A percentile compares a stretch with the other conserved stretches of the same genome.
Evolutionary conservation across 2,888 invertebrate species (phyloP).

Genomic region (Bellardia pandia): DNA sequence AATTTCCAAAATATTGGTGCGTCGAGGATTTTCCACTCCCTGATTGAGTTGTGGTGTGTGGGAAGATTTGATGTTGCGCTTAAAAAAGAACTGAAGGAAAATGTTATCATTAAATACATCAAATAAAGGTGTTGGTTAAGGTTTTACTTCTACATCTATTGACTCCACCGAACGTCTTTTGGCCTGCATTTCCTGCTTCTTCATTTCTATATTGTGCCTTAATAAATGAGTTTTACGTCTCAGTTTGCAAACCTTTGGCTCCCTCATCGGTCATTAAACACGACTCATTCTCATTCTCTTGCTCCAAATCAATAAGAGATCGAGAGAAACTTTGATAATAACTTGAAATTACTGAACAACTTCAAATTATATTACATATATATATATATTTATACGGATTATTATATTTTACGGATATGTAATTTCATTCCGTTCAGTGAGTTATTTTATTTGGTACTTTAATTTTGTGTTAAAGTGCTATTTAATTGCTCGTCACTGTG

Average conservation of each 20-base stretch:
- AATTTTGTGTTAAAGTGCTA: too few species aligned
- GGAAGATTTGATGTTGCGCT: conserved; percentile 73
- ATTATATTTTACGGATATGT: too few species aligned
- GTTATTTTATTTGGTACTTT: too few species aligned
- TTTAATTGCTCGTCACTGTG: too few species aligned
- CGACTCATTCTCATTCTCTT: conserved; percentile 75
- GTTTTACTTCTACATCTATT: conserved; percentile 86
- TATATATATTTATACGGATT: too few species aligned
- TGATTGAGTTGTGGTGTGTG: conserved; percentile 77
- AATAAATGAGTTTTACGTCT: conserved; percentile 84
- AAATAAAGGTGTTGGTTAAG: neutral
- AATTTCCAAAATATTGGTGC: conserved; percentile 88
- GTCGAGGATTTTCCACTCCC: conserved; percentile 86
- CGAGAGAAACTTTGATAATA: conserved; percentile 62
- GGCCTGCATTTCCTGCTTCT: conserved; percentile 75
- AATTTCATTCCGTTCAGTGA: too few species aligned
- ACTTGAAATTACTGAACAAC: too few species aligned
- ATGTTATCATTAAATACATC: neutral
- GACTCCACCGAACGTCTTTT: conserved; percentile 84
- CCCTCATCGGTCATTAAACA: conserved; percentile 80
- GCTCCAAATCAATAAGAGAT: conserved; percentile 63
- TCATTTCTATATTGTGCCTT: conserved; percentile 77
- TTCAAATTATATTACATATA: too few species aligned
- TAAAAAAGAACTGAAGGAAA: conserved; percentile 76
- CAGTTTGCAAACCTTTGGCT: conserved; percentile 83